Evolutionary conservation across 37 sponge, comb jelly and placozoan species (phyloP), one percentile per base, ranked within the genome.

Genomic region (Cliona cf. orientalis): DNA sequence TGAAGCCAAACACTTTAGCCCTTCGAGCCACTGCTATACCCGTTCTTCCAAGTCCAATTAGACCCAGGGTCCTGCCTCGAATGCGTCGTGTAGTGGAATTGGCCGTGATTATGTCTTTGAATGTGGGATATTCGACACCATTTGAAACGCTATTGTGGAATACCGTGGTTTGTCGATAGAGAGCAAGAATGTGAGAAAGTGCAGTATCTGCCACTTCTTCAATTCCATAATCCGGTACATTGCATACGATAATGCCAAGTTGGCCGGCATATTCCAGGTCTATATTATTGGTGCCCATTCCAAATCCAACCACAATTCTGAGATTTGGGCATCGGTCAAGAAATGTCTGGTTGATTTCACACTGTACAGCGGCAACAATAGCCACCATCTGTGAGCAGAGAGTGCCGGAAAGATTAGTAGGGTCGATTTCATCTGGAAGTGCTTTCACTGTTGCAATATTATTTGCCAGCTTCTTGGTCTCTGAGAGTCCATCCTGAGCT

Each of bases 171-270:
- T 88, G 89, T 1, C 92, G 74, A 63, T 78, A 91, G 14, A 91
- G 79, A 36, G 71, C 46, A 5, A 95, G 85, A 1, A 91, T 84
- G 63, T 80, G 95, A 23, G 86, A 76, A 44, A 95, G 58, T 21
- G 86, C 92, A 5, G 83, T 70, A 66, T 95, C 95, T 29, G 95
- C 91, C 19, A 95, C 95, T 78, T 95, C 95, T 41, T 95, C 95
- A 3, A 88, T 44, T 6, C 95, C 91, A 70, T 95, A 95, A 58
- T 89, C 92, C 0, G 95, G 95, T 2, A 90, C 85, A 80, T 95
- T 91, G 42, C 81, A 74, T 1, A 95, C 92, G 17, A 65, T 35
- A 9, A 95, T 66, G 7, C 91, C 91, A n/a, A 85, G 46, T 14
- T 72, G 17, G 12, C 79, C 62, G 11, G 95, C 95, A 58, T 72